Percentiles rank a stretch among this genome's conserved stretches.
These are phyloP conservation scores for Drosophila bocki DNA, from an alignment of 1,140 invertebrate species.

Conservation along the genomic window DNA sequence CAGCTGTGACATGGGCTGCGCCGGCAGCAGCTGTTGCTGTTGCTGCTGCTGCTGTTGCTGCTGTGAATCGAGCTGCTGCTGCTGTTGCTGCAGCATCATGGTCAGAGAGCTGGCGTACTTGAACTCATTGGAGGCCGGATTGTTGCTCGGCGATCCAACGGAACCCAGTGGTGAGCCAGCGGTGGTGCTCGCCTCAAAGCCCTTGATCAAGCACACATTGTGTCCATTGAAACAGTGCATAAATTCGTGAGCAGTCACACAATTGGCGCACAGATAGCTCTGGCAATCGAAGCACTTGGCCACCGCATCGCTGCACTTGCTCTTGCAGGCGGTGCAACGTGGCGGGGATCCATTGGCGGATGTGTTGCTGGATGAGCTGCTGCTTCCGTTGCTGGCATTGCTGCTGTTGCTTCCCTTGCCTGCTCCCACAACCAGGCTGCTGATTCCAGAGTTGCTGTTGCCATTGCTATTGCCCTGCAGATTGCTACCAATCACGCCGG, in stretches of 20 bases:
- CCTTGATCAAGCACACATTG: constrained; percentile 88
- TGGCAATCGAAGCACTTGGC: constrained; percentile 97
- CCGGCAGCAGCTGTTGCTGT: constrained; percentile 38
- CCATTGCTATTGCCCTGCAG: constrained; percentile 35
- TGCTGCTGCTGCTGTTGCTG: constrained; percentile 65
- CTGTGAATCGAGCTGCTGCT: constrained; percentile 65
- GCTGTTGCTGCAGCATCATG: constrained; percentile 82
- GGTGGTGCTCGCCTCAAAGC: constrained; percentile 56
- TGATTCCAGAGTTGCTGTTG: constrained; percentile 56
- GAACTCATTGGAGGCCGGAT: constrained; percentile 71
- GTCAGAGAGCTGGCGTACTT: constrained; percentile 79
- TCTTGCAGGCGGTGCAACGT: constrained; percentile 95
- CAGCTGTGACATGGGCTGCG: constrained; percentile 73
- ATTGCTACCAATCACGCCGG: constrained; percentile 81
- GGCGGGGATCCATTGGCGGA: constrained; percentile 66
- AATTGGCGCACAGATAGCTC: constrained; percentile 97
- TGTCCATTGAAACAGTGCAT: constrained; percentile 99
- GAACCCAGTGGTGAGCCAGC: constrained; percentile 10
- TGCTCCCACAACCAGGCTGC: constrained; percentile 65
- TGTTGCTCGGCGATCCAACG: constrained; percentile 53
- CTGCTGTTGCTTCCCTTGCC: constrained; percentile 57
- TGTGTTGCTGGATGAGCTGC: constrained; percentile 24
- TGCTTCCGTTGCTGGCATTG: constrained; percentile 21
- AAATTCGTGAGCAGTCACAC: constrained; percentile 98
- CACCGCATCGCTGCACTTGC: constrained; percentile 93